Evolutionary conservation across 2,888 invertebrate species (phyloP), one percentile per base, ranked within the genome.

Genomic region (Drosophila histrio): DNA sequence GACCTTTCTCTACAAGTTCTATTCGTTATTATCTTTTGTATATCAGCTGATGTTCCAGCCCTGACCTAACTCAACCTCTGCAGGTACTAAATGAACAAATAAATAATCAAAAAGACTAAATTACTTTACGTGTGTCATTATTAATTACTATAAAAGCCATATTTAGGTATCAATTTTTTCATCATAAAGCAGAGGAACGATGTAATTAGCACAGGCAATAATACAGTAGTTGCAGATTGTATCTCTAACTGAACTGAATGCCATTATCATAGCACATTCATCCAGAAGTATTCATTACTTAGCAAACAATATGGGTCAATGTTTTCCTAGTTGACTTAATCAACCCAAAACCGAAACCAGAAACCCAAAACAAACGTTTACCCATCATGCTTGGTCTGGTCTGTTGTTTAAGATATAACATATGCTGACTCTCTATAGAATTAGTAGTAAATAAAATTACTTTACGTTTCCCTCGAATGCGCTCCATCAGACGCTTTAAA

Each of bases 381-480:
- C 39, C 58, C 26, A 22, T 26, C 65, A 72, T 77, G 59, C 65
- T 46, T 19, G 34, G 32, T 41, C 57, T 47, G 21, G 59, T 50
- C 30, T 59, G 49, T 19, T n/a, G 13, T 3, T 13, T 30, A 30
- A 9, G 13, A 17, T 26, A 21, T 41, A 19, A n/a, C n/a, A n/a
- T 34, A 21, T 34, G 13, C 46, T 57, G 64, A 53, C 70, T 77
- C 68, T 60, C 65, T 60, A 43, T 87, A 81, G 72, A 88, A 88
- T 81, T 81, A 87, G 87, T 85, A 86, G 89, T 87, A 72, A 86
- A 89, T 86, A 91, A 92, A 92, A 90, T 91, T 91, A 91, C 91
- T 91, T 91, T 91, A 91, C 92, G 92, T 91, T 92, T 92, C 91
- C 92, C 92, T 79, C 91, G 92, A 78, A 91, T 91, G 77, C 92